Conservation (phyloP, 1,140 invertebrate genomes). For the Bombus balteatus region DNA sequence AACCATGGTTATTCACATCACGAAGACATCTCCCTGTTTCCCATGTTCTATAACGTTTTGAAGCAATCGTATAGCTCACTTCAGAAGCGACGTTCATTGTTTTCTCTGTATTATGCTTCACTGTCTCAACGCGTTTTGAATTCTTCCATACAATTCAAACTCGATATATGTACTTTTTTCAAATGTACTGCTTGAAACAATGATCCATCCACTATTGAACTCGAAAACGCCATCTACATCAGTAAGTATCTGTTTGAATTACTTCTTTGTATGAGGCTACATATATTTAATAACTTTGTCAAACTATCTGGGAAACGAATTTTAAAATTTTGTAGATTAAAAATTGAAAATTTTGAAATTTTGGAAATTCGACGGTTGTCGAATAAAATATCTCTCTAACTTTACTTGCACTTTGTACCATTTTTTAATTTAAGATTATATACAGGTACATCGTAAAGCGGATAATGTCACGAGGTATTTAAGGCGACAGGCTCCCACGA, state of each 20-base stretch:
- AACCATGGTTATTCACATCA: not conserved
- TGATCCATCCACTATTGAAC: not conserved
- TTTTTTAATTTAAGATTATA: not conserved
- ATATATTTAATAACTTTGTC: not conserved
- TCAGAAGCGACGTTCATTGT: not conserved
- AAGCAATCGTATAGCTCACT: not conserved
- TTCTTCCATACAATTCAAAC: not conserved
- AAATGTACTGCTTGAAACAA: not conserved
- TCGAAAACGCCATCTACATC: not conserved
- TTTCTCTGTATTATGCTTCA: not conserved
- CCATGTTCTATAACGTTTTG: not conserved
- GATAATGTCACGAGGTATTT: not conserved
- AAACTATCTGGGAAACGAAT: not conserved
- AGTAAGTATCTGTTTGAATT: not conserved
- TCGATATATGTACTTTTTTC: not conserved
- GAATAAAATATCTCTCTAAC: no score
- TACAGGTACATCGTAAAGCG: not conserved
- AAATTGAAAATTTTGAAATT: not conserved
- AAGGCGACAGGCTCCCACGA: not conserved
- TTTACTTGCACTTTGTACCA: no score
- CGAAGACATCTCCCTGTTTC: not conserved
- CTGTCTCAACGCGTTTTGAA: not conserved
- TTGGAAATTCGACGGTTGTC: no score
- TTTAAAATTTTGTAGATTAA: not conserved
- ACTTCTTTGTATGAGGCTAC: not conserved